A percentile compares a stretch with the other conserved stretches of the same genome.
phyloP scores from a whole-genome alignment of 2,888 invertebrate species.

The Heliconius erato region DNA sequence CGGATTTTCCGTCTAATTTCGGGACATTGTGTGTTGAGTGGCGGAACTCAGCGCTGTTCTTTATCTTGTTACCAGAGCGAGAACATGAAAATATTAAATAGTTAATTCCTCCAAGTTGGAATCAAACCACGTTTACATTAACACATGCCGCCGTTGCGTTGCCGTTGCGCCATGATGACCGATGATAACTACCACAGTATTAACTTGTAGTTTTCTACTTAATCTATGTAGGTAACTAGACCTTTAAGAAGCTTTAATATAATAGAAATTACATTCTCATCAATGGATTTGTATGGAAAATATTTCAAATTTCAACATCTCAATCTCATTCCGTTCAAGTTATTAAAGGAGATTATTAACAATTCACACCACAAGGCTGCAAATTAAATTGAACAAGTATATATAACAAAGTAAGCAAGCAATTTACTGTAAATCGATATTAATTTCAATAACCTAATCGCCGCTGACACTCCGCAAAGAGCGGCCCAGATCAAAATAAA shows the following conservation, averaged over 20 bases:
- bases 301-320: slow-evolving; percentile 16
- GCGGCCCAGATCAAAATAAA: slow-evolving; percentile 36
- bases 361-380: slow-evolving; percentile 37
- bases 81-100: too few relatives aligned
- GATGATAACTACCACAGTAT: too few relatives aligned
- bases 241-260: not conserved
- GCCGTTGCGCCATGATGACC: too few relatives aligned
- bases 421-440: slow-evolving; percentile 46
- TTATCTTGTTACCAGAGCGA: too few relatives aligned
- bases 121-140: too few relatives aligned
- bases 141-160: too few relatives aligned
- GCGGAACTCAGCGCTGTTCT: too few relatives aligned
- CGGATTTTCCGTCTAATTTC: too few relatives aligned
- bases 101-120: too few relatives aligned
- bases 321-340: slow-evolving; percentile 2
- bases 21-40: too few relatives aligned
- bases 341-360: slow-evolving; percentile 13
- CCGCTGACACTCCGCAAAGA: slow-evolving; percentile 36
- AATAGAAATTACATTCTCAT: not conserved
- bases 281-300: not conserved
- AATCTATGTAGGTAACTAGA: not conserved
- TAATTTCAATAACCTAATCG: slow-evolving; percentile 44
- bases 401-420: slow-evolving; percentile 37
- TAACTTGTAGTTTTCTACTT: too few relatives aligned
- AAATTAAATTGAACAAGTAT: slow-evolving; percentile 29